Evolutionary conservation across 1,140 invertebrate species (phyloP), one percentile per base, ranked within the genome.

Genomic region (Macrobrachium nipponense): DNA sequence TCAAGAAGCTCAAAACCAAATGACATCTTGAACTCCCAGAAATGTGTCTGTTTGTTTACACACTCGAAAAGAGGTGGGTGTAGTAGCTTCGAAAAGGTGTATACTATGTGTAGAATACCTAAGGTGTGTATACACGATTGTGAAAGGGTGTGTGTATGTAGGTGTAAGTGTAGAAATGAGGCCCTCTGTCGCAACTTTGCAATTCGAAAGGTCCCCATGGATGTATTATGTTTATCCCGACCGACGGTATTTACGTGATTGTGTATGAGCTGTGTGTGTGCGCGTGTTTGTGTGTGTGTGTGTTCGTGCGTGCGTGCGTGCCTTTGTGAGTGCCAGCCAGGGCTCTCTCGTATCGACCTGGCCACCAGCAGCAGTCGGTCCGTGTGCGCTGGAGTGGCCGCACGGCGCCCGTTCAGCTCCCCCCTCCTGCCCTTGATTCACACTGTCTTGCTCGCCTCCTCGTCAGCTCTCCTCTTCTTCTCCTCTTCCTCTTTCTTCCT

Each of bases 371-470:
- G 20, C 36, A 58, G 75, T 43, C 76, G 44, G 83, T 20, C 68
- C 79, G 83, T 80, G 83, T 86, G 83, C 80, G 83, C 76, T 79
- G 83, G 60, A 23, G 23, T 36, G 62, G 44, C 72, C 76, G 68
- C 51, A 73, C 27, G 83, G 77, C 64, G 43, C 23, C 64, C 64
- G 27, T 36, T 36, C 27, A 36, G 27, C 27, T 36, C 27, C 62
- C 8, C 83, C 60, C 76, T 59, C 20, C 36, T 20, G 64, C 43
- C 59, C 64, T 36, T 86, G 76, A 44, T n/a, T 77, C 83, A 86
- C 83, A 77, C 83, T 86, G 83, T 80, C 83, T 80, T 66, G 70
- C 75, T 73, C 83, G 27, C 27, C 27, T 36, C 27, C 27, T 36
- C 27, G n/a, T n/a, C n/a, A 1, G 27, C 27, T 36, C 27, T 36